These are phyloP conservation scores for Styela plicata DNA, from an alignment of 23 tunicate species.

Conservation along the genomic window DNA sequence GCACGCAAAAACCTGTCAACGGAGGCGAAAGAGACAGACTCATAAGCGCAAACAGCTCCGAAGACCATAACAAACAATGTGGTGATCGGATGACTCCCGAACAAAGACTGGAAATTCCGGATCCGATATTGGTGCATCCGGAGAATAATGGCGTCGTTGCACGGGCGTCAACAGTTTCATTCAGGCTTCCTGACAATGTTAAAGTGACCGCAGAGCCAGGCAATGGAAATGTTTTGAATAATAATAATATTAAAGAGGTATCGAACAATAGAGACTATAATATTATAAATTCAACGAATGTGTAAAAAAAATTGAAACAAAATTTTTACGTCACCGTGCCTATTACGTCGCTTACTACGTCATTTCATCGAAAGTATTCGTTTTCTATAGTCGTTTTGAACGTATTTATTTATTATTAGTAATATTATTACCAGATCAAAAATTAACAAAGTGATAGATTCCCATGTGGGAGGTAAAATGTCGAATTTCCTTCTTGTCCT, in stretches of 20 bases:
- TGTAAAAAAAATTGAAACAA: too few relatives aligned
- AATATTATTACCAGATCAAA: too few relatives aligned
- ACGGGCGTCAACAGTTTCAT: background rate
- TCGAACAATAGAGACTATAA: background rate
- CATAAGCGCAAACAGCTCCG: background rate
- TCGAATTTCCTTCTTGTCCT: too few relatives aligned
- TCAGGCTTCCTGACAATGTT: background rate
- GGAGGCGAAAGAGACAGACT: background rate
- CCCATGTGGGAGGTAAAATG: too few relatives aligned
- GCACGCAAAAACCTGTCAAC: background rate
- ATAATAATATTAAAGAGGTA: background rate
- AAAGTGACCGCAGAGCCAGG: background rate
- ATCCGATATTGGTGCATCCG: background rate
- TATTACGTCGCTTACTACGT: too few relatives aligned
- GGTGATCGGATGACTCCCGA: background rate
- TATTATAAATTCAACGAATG: background rate
- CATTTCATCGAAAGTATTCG: too few relatives aligned
- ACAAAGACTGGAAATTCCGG: background rate
- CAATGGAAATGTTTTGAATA: background rate
- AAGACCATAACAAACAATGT: background rate
- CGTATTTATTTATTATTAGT: too few relatives aligned
- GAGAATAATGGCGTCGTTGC: background rate
- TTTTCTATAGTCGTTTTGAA: too few relatives aligned
- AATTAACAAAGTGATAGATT: too few relatives aligned
- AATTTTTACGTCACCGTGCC: background rate